Conservation (phyloP, 2,888 invertebrate genomes). For the Nemotelus pantherinus region DNA sequence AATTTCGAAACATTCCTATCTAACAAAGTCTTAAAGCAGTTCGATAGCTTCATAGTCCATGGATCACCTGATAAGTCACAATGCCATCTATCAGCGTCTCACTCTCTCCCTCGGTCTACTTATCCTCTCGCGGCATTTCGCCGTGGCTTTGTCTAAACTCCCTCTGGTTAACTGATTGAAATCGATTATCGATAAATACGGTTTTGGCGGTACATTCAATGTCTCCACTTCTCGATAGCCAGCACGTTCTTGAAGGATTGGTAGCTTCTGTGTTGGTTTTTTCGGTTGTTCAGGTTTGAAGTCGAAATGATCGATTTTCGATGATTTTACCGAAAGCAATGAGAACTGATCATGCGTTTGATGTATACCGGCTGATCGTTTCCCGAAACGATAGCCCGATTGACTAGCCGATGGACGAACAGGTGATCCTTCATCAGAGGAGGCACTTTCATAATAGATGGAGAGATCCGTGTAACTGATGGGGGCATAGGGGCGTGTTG, state of each 20-base stretch:
- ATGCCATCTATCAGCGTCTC: background rate
- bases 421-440: slow-evolving; percentile 66
- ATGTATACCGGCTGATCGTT: slow-evolving; percentile 51
- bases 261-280: slow-evolving; percentile 50
- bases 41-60: no score
- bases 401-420: slow-evolving; percentile 55
- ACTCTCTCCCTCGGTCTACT: slow-evolving; percentile 27
- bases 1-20: slow-evolving; percentile 14
- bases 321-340: slow-evolving; percentile 57
- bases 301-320: slow-evolving; percentile 57
- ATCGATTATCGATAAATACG: slow-evolving; percentile 77
- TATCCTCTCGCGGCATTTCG: slow-evolving; percentile 37
- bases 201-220: slow-evolving; percentile 67
- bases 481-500: slow-evolving; percentile 66
- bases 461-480: slow-evolving; percentile 68
- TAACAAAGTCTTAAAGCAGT: background rate
- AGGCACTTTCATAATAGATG: slow-evolving; percentile 67
- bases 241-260: slow-evolving; percentile 50
- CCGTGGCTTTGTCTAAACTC: slow-evolving; percentile 67
- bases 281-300: slow-evolving; percentile 53
- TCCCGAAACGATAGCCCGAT: slow-evolving; percentile 58
- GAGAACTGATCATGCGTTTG: slow-evolving; percentile 61
- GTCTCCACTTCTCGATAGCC: slow-evolving; percentile 52
- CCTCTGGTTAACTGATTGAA: slow-evolving; percentile 75
- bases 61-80: no score